phyloP scores from a whole-genome alignment of 1,140 invertebrate genomes.

The Orchestia grillus region DNA sequence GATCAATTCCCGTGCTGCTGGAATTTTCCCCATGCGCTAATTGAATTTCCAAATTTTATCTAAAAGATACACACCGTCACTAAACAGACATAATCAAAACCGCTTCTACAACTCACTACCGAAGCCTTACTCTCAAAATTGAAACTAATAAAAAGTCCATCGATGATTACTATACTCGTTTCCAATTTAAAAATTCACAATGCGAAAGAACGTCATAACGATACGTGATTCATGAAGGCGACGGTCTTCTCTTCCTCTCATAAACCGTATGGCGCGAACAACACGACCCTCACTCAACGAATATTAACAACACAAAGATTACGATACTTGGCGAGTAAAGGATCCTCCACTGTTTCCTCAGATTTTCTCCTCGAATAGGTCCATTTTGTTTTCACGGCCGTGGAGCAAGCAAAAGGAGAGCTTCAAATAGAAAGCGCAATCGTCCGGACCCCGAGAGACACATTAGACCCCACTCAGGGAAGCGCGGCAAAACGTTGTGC shows the following conservation, averaged over 20 bases:
- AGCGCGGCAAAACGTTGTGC: not conserved
- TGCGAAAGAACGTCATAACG: not conserved
- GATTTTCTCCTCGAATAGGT: not conserved
- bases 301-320: not conserved
- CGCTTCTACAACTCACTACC: too few relatives aligned
- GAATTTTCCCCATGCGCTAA: too few relatives aligned
- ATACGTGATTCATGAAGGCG: too few relatives aligned
- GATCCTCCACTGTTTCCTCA: not conserved
- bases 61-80: too few relatives aligned
- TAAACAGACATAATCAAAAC: too few relatives aligned
- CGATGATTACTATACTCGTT: not conserved
- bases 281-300: not conserved
- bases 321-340: not conserved
- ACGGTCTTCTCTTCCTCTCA: not conserved
- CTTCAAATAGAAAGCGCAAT: slow-evolving; percentile 45
- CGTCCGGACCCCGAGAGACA: not conserved
- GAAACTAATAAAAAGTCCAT: too few relatives aligned
- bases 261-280: not conserved
- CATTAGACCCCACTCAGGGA: not conserved
- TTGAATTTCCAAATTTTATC: too few relatives aligned
- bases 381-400: not conserved
- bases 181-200: not conserved
- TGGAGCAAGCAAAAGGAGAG: not conserved
- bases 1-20: too few relatives aligned
- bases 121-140: too few relatives aligned